Evolutionary conservation across 2,113 vertebrate genomes (phyloP).

Genomic region (Brachirus orientalis): DNA sequence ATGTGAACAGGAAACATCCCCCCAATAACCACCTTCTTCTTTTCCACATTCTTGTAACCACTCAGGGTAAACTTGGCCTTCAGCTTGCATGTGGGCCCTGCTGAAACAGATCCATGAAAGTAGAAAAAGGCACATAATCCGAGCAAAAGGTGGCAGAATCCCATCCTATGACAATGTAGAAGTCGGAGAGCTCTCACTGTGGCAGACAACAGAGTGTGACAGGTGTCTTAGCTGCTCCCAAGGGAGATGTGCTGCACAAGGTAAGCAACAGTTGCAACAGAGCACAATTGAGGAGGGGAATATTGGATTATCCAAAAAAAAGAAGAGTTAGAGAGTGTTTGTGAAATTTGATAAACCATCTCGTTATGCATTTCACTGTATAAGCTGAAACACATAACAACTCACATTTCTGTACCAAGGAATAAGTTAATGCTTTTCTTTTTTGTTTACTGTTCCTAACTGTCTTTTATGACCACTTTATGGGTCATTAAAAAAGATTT

Average conservation of each 20-base stretch:
- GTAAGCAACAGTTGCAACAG: constrained; percentile 37
- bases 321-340: no score
- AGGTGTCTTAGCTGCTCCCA: constrained; percentile 63
- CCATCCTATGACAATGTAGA: constrained; percentile 50
- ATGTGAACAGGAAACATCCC: constrained; percentile 87
- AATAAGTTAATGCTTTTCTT: no score
- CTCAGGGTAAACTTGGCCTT: constrained; percentile 82
- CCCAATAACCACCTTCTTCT: constrained; percentile 83
- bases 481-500: background rate
- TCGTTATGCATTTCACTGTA: no score
- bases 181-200: constrained; percentile 32
- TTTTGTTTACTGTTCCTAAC: no score
- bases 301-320: no score
- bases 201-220: constrained; percentile 47
- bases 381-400: no score
- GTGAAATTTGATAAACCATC: no score
- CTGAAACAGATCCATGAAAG: constrained; percentile 20
- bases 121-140: constrained; percentile 58
- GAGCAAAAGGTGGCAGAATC: constrained; percentile 55
- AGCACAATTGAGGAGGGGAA: background rate
- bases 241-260: constrained; percentile 52
- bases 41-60: constrained; percentile 82
- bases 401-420: no score
- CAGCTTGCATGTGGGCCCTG: constrained; percentile 71
- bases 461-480: no score